Percentiles rank a stretch among this genome's conserved stretches.
Conservation (phyloP, 2,797 vertebrate genomes). For the Intellagama lesueurii region DNA sequence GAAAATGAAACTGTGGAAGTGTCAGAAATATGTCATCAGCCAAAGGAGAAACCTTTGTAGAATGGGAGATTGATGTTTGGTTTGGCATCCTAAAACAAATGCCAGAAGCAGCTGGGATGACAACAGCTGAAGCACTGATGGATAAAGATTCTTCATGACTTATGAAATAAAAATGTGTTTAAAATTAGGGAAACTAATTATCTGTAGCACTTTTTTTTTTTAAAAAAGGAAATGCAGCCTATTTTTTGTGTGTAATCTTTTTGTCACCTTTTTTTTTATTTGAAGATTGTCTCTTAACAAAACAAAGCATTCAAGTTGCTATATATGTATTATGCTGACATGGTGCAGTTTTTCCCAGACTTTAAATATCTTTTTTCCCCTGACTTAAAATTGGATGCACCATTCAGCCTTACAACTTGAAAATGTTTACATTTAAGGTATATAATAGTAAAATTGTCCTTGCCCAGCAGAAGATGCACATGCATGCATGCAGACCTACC, state of each 20-base stretch:
- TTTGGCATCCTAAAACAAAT: slow-evolving; percentile 51
- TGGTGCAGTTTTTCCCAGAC: neutral
- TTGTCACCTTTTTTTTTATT: slow-evolving; percentile 43
- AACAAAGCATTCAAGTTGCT: neutral
- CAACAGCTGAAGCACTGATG: slow-evolving; percentile 26
- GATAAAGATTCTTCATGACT: slow-evolving; percentile 39
- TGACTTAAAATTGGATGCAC: neutral
- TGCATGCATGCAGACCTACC: neutral
- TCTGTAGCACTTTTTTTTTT: slow-evolving; percentile 61
- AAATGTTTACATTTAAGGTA: neutral
- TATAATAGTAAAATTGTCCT: neutral
- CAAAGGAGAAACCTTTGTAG: slow-evolving; percentile 58
- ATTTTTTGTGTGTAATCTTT: slow-evolving; percentile 50
- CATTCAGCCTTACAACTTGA: neutral
- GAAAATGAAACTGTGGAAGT: slow-evolving; percentile 70
- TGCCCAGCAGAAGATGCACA: neutral
- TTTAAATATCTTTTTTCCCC: neutral
- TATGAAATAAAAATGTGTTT: slow-evolving; percentile 56
- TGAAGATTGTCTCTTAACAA: slow-evolving; percentile 41
- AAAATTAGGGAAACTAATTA: slow-evolving; percentile 59
- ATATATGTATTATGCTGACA: neutral
- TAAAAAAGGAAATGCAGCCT: slow-evolving; percentile 55
- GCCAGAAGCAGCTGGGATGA: slow-evolving; percentile 45
- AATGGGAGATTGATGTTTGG: slow-evolving; percentile 52
- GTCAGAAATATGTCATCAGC: slow-evolving; percentile 48